Evolutionary conservation across 2,888 invertebrate species (phyloP), one percentile per base, ranked within the genome.

Genomic region (Laspeyria flexula): DNA sequence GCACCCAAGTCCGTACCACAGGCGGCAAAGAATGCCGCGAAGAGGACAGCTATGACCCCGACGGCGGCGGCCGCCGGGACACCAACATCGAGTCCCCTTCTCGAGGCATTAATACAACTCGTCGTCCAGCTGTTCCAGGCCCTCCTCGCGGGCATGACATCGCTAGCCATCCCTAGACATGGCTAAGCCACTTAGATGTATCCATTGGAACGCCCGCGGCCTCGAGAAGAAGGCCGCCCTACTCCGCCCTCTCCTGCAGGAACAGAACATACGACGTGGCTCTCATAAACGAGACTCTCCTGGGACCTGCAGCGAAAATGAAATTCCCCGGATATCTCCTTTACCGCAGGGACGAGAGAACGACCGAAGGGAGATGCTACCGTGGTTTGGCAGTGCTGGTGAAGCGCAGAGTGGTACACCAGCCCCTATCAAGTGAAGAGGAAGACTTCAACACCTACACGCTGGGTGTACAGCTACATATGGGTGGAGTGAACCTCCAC

Each of bases 301-400:
- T 38, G n/a, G 30, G 38, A 27, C 37, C 37, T 12, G 21, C 37
- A n/a, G 18, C 12, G 0, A 23, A 15, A 6, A 12, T 23, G 1
- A 45, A 23, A 13, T 31, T 45, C 33, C 45, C 45, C 0, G 39
- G 39, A 0, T 45, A 39, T 23, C 13, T 34, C 27, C 11, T 34
- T 9, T 46, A 46, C 7, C 33, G 46, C 10, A 30, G 38, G 34
- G 46, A 40, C 27, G 40, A 46, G 18, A 29, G 3, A 29, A 11
- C 29, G 11, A 1, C n/a, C 3, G 11, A 11, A 1, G 9, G 9
- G 1, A 3, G 1, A 1, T 6, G 1, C 25, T 25, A 25, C 25
- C 29, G 11, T 1, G 29, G 29, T 11, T 11, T 11, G n/a, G 29
- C 29, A n/a, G 11, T 29, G 29, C n/a, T 29, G 11, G 11, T 29